phyloP scores from a whole-genome alignment of 2,113 vertebrate genomes.

The Formicarius rufipectus region DNA sequence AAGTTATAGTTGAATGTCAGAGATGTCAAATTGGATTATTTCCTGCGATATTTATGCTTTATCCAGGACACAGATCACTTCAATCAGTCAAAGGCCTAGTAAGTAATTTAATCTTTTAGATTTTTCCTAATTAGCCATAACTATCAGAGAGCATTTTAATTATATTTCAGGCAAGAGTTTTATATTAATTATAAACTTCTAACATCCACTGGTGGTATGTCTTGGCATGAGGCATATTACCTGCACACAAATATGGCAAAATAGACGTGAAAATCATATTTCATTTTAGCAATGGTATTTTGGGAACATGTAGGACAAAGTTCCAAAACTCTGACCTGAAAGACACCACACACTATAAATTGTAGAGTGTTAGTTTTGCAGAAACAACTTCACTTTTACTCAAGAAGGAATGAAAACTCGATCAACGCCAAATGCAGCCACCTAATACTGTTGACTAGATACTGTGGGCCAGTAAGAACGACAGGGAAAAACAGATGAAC shows the following conservation, averaged over 20 bases:
- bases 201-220: neutral
- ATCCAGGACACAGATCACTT: slow-evolving; percentile 56
- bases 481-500: neutral
- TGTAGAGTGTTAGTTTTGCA: neutral
- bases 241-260: neutral
- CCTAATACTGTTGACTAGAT: neutral
- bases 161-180: slow-evolving; percentile 35
- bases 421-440: neutral
- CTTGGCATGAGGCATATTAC: neutral
- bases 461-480: neutral
- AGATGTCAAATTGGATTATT: slow-evolving; percentile 72
- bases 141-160: slow-evolving; percentile 43
- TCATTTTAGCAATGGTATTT: neutral
- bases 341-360: neutral
- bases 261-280: neutral
- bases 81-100: slow-evolving; percentile 39
- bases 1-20: slow-evolving; percentile 71
- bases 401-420: neutral
- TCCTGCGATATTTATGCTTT: slow-evolving; percentile 69
- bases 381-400: neutral
- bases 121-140: slow-evolving; percentile 46
- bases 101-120: slow-evolving; percentile 48
- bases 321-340: neutral
- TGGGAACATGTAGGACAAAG: neutral
- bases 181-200: slow-evolving; percentile 23